Base-by-base conservation (phyloP, 2,113 vertebrate species). In the Onychorhynchus coronatus region DNA sequence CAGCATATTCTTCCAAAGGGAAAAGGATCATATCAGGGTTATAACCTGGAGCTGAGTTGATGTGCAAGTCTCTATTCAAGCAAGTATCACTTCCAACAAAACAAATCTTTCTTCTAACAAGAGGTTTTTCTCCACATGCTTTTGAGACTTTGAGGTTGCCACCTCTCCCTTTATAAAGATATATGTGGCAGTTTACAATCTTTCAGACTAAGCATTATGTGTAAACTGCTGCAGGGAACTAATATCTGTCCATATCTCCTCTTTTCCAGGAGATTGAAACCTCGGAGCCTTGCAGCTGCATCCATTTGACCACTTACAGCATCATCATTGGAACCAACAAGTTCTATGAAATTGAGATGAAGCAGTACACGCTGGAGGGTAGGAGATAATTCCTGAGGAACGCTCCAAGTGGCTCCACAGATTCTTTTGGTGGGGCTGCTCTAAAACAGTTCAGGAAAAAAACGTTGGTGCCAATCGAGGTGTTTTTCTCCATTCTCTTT, bases 341-440 rank as follows among this genome's bases (percentile, higher is more conserved):
- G 95, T 99, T 99, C 98, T 99, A 99, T 47, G 99, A 99, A 96
- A 99, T 99, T 21, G 99, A 99, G 98, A 99, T 99, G 99, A 99
- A 99, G 98, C 99, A 99, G 98, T 99, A 99, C 71, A 99, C 99
- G 0, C 98, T 99, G 1, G 99, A 99, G 68, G 99, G 99, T 99
- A 96, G 95, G 98, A 47, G 50, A 19, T 3, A 2, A 5, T 53
- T 56, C 39, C 66, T 31, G 44, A 35, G 44, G 47, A 72, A 28
- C 1, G 0, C 10, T 18, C 19, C 39, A 37, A 37, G 49, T 47
- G 44, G 47, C 75, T 83, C 55, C 76, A n/a, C n/a, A 41, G 21
- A 20, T 37, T 39, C 20, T 35, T 70, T 37, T 39, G 53, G 33
- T 49, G 80, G 25, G 12, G 41, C 37, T 84, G 56, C 53, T 81